Conservation (phyloP, 1,140 invertebrate species). For the Drosophila pandora region DNA sequence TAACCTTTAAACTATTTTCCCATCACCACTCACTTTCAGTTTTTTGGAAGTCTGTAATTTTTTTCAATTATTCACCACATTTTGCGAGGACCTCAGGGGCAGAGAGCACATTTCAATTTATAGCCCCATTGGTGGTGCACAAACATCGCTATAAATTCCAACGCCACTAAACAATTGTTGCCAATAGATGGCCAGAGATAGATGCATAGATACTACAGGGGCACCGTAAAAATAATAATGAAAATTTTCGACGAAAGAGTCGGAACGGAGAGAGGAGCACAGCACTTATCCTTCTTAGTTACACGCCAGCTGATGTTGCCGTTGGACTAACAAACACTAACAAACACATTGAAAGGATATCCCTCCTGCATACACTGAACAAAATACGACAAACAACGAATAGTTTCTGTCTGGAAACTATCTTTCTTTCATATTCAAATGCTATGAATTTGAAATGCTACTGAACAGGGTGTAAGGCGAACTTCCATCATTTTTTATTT, state of each 20-base stretch:
- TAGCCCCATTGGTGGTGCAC: conserved; percentile 57
- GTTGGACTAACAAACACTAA: conserved; percentile 61
- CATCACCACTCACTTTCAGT: background rate
- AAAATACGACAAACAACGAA: too few species aligned
- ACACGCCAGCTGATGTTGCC: conserved; percentile 66
- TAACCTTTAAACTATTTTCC: background rate
- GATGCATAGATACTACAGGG: conserved; percentile 26
- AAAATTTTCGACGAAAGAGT: conserved; percentile 63
- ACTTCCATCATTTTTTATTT: too few species aligned
- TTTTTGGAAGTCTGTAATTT: conserved; percentile 43
- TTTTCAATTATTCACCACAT: conserved; percentile 62
- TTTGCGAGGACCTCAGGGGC: background rate
- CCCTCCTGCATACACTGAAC: conserved; percentile 10
- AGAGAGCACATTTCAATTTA: conserved; percentile 64
- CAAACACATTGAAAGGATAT: conserved; percentile 24
- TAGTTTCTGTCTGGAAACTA: too few species aligned
- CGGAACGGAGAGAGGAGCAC: conserved; percentile 5
- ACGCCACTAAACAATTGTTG: conserved; percentile 67
- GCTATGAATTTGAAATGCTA: too few species aligned
- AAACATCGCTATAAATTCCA: conserved; percentile 74
- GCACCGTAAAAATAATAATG: conserved; percentile 69
- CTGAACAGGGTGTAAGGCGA: too few species aligned
- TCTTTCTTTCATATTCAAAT: too few species aligned
- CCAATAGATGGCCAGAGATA: conserved; percentile 26
- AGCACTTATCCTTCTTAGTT: conserved; percentile 80